Conservation (phyloP, 2,797 vertebrate species). For the Pipistrellus kuhlii region DNA sequence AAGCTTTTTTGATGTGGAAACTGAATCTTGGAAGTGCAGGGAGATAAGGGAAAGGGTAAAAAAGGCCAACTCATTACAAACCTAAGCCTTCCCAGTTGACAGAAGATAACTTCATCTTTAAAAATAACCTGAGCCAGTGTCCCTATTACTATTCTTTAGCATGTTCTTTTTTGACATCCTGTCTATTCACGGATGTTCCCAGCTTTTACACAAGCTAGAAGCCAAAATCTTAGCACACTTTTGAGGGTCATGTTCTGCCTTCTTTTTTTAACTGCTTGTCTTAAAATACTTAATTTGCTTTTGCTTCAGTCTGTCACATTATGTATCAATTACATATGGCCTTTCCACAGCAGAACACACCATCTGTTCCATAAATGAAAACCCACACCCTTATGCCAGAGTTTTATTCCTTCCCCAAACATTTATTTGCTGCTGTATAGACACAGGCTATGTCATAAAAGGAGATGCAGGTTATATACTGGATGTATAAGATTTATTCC, state of each 20-base stretch:
- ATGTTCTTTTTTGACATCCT: conserved; percentile 52
- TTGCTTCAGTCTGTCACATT: conserved; percentile 81
- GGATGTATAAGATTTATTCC: conserved; percentile 1
- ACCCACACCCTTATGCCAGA: conserved; percentile 77
- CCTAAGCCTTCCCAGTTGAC: not conserved
- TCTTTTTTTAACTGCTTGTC: conserved; percentile 71
- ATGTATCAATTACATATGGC: conserved; percentile 81
- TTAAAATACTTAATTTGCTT: conserved; percentile 80
- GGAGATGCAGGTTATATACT: conserved; percentile 52
- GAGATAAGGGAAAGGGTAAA: conserved; percentile 28
- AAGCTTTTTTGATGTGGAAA: conserved; percentile 52
- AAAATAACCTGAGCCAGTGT: conserved; percentile 44
- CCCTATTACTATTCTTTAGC: conserved; percentile 29
- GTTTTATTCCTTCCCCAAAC: conserved; percentile 74
- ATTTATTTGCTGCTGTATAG: conserved; percentile 79
- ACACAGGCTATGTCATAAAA: conserved; percentile 59
- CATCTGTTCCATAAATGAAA: conserved; percentile 81
- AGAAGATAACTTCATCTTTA: conserved; percentile 50
- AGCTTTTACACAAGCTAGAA: conserved; percentile 53
- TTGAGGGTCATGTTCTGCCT: conserved; percentile 65
- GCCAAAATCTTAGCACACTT: conserved; percentile 64
- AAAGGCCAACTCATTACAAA: not conserved
- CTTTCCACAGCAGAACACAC: conserved; percentile 79
- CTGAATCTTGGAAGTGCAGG: not conserved
- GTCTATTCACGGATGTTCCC: not conserved